phyloP scores from a whole-genome alignment of 2,888 invertebrate genomes.

The Campoplex capitator region DNA sequence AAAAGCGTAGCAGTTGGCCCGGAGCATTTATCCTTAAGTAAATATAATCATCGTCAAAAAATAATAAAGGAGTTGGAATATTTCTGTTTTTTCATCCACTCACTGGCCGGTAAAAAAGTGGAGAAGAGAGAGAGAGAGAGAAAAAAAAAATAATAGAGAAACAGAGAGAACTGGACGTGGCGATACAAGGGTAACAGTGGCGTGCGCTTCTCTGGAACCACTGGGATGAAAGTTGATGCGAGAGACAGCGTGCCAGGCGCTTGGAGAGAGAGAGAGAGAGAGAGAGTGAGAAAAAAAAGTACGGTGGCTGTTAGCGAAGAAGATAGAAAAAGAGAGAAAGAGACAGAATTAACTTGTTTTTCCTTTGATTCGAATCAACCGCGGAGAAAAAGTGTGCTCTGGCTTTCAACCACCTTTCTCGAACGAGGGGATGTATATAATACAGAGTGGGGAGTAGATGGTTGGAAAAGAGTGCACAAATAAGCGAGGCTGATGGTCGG shows the following conservation, averaged over 20 bases:
- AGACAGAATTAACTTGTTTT: conserved; percentile 66
- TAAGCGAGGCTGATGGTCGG: conserved; percentile 45
- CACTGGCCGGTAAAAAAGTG: conserved; percentile 30
- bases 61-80: conserved; percentile 46
- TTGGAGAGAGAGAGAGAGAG: conserved; percentile 12
- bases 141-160: not conserved
- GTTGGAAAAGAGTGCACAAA: conserved; percentile 60
- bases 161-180: not conserved
- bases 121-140: conserved; percentile 1
- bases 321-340: conserved; percentile 7
- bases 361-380: conserved; percentile 72
- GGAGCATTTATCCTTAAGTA: conserved; percentile 32
- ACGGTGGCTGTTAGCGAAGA: not conserved
- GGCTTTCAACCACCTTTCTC: conserved; percentile 47
- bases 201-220: conserved; percentile 31
- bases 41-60: conserved; percentile 49
- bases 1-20: conserved; percentile 20
- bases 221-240: conserved; percentile 59
- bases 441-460: conserved; percentile 9
- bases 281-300: not conserved
- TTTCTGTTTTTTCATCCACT: conserved; percentile 11
- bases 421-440: not conserved
- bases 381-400: conserved; percentile 49
- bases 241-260: conserved; percentile 62
- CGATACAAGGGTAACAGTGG: conserved; percentile 39